Conservation (phyloP, 2,888 invertebrate genomes). For the Torymus auratus region DNA sequence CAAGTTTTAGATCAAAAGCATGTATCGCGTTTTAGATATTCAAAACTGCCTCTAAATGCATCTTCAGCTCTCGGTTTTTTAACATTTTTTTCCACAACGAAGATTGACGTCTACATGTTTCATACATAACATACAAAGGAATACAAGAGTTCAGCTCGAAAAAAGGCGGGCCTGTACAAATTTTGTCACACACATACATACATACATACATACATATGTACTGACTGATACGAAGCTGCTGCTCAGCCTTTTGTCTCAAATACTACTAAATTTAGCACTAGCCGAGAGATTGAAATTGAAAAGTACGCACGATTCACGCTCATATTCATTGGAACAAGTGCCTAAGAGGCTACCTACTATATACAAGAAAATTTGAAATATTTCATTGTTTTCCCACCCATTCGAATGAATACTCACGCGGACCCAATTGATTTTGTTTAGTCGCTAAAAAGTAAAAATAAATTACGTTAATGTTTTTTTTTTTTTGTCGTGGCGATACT, state of each 20-base stretch:
- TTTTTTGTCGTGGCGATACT: not conserved
- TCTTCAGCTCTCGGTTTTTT: conserved; percentile 31
- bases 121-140: conserved; percentile 5
- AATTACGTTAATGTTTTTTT: conserved; percentile 14
- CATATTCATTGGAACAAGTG: conserved; percentile 34
- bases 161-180: not conserved
- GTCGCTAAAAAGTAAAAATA: conserved; percentile 25
- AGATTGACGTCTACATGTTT: conserved; percentile 32
- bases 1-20: conserved; percentile 14
- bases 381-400: conserved; percentile 11
- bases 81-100: conserved; percentile 25
- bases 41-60: conserved; percentile 53
- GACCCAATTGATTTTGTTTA: not conserved
- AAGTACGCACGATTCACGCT: not conserved
- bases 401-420: conserved; percentile 31
- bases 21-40: conserved; percentile 15
- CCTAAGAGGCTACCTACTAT: conserved; percentile 23
- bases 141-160: not conserved
- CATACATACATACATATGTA: too few species aligned
- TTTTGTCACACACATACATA: not conserved
- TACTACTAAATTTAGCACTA: conserved; percentile 44
- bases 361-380: conserved; percentile 31
- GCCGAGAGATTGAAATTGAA: not conserved
- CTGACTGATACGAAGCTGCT: not conserved
- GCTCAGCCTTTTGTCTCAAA: conserved; percentile 23